Conservation (phyloP, 2,888 invertebrate genomes). For the Deladenus siricidicola region DNA sequence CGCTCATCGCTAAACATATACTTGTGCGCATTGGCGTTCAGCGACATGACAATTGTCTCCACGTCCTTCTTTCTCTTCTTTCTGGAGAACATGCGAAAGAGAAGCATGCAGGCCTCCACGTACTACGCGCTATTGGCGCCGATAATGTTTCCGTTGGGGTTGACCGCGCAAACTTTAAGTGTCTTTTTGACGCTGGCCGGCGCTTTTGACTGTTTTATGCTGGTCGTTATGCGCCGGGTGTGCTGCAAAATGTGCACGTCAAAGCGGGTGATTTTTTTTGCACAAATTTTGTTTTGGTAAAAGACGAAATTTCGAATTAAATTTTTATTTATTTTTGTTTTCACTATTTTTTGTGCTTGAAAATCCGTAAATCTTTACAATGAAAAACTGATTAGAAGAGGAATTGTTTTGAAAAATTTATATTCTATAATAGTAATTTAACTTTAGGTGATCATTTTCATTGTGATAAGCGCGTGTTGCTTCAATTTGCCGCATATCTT, state of each 20-base stretch:
- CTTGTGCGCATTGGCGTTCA: slow-evolving; percentile 45
- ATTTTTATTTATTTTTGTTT: no score
- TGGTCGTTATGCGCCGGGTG: slow-evolving; percentile 33
- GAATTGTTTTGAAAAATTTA: no score
- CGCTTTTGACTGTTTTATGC: slow-evolving; percentile 45
- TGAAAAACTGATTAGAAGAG: no score
- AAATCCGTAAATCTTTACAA: no score
- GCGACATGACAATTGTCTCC: slow-evolving; percentile 38
- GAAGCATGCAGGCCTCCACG: slow-evolving; percentile 36
- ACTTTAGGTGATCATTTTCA: slow-evolving; percentile 30
- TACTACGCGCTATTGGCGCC: slow-evolving; percentile 43
- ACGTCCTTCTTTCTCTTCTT: slow-evolving; percentile 50
- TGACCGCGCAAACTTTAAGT: slow-evolving; percentile 28
- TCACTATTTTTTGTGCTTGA: no score
- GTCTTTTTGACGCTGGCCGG: slow-evolving; percentile 48
- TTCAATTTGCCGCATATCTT: slow-evolving; percentile 49
- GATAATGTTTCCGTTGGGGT: slow-evolving; percentile 44
- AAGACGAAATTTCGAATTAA: not conserved
- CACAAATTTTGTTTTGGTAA: not conserved
- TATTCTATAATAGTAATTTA: not conserved
- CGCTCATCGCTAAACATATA: slow-evolving; percentile 46
- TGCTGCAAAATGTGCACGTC: slow-evolving; percentile 38
- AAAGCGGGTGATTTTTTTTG: slow-evolving; percentile 17
- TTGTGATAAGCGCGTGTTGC: slow-evolving; percentile 30
- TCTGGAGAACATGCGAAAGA: slow-evolving; percentile 45